Evolutionary conservation across 2,113 vertebrate species (phyloP), one percentile per base, ranked within the genome.

Genomic region (Chionis minor): DNA sequence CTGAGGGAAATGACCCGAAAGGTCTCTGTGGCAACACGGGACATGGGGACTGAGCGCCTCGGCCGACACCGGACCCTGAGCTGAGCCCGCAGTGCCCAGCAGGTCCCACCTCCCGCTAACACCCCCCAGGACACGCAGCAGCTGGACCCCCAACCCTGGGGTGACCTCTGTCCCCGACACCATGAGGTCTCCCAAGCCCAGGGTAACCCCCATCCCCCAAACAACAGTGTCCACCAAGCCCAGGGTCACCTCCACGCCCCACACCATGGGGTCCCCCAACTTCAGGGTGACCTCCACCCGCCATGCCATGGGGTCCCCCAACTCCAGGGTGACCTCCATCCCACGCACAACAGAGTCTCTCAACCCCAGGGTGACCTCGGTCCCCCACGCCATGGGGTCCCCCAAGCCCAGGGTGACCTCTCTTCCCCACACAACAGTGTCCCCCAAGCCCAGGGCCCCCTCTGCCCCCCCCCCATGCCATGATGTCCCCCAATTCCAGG

Each of bases 21-120:
- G 19, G 22, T 67, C 40, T 8, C 55, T 10, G 33, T 18, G 75
- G 42, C 54, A 22, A 20, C 6, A 30, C 10, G 32, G 78, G 81
- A 87, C 58, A 47, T 0, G 0, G 40, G 17, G 52, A 62, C n/a
- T 4, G 2, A 78, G 66, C 30, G 30, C 17, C 74, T 54, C 20
- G 4, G 62, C 4, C 1, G 2, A 63, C 55, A 38, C 8, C 2
- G 0, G 33, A 16, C 17, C 14, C 28, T 7, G 16, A 65, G 40
- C 28, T 7, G 16, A 65, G 40, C 5, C 16, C 0, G 0, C 44
- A 84, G 70, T 54, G 49, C 30, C 24, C 69, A 28, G 63, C 3
- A 5, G 20, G 45, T 81, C 52, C 44, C 69, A 32, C 16, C 33
- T 69, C 11, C 5, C 15, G n/a, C 8, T 26, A 70, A 0, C 11